Percentiles rank a stretch among this genome's conserved stretches.
phyloP scores from a whole-genome alignment of 2,797 vertebrate species.

The Simalia tracyae region DNA sequence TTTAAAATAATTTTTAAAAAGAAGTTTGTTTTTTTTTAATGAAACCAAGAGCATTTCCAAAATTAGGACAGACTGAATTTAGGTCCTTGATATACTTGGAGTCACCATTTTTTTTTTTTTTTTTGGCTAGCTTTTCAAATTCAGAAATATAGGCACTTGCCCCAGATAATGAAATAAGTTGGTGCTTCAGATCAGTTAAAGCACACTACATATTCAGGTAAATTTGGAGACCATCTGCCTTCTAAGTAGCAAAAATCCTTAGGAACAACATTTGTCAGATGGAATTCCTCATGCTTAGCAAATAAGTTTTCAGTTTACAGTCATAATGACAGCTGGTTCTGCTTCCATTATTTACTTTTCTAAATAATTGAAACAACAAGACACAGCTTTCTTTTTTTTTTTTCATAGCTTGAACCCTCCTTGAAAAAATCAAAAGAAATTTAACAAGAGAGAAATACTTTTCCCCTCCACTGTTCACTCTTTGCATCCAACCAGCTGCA shows the following conservation, averaged over 20 bases:
- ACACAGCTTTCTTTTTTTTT: background rate
- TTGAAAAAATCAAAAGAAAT: background rate
- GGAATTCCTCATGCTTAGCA: background rate
- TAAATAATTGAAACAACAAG: background rate
- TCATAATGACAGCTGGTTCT: background rate
- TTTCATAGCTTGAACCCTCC: background rate
- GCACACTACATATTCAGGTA: background rate
- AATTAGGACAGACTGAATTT: background rate
- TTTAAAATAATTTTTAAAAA: background rate
- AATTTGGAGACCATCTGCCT: background rate
- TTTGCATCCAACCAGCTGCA: background rate
- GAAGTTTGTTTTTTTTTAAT: background rate
- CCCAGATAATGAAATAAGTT: constrained; percentile 1
- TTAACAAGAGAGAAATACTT: background rate
- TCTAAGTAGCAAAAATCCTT: background rate
- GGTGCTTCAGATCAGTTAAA: background rate
- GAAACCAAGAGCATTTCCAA: background rate
- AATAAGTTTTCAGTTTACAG: constrained; percentile 5
- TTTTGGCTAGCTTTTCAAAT: background rate
- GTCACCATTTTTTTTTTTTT: background rate
- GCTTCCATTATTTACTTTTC: background rate
- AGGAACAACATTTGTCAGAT: background rate
- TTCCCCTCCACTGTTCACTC: background rate
- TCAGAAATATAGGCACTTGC: background rate
- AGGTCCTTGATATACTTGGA: background rate